These are phyloP conservation scores for Leptopilina clavipes DNA, from an alignment of 1,140 invertebrate species.

Conservation along the genomic window DNA sequence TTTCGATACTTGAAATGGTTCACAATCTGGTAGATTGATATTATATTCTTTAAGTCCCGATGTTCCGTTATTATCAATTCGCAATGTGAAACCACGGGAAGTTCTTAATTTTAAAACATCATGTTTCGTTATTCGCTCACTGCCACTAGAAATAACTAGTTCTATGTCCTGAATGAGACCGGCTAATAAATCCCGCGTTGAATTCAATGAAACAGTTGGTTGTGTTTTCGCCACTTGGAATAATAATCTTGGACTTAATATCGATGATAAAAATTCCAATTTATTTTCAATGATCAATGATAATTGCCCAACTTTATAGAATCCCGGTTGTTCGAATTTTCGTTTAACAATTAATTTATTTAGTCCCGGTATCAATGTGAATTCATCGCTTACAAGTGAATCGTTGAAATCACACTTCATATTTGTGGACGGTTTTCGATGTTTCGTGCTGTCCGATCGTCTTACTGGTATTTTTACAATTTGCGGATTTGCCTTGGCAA, in stretches of 20 bases:
- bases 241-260: conserved; percentile 71
- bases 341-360: conserved; percentile 82
- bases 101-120: conserved; percentile 76
- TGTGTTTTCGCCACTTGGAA: conserved; percentile 77
- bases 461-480: conserved; percentile 76
- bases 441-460: conserved; percentile 78
- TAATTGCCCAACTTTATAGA: conserved; percentile 78
- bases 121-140: conserved; percentile 76
- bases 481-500: conserved; percentile 78
- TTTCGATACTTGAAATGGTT: conserved; percentile 81
- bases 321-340: conserved; percentile 77
- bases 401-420: conserved; percentile 79
- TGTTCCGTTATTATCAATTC: conserved; percentile 56
- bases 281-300: conserved; percentile 77
- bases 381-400: conserved; percentile 76
- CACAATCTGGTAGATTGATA: conserved; percentile 78
- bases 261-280: conserved; percentile 73
- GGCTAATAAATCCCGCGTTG: conserved; percentile 78
- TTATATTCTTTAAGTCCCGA: conserved; percentile 75
- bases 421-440: conserved; percentile 75
- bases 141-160: conserved; percentile 81
- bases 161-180: conserved; percentile 83
- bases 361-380: conserved; percentile 80
- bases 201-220: conserved; percentile 74
- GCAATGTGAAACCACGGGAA: conserved; percentile 77